These are phyloP conservation scores for Drosophila borealis DNA, from an alignment of 2,888 invertebrate genomes.

Conservation along the genomic window DNA sequence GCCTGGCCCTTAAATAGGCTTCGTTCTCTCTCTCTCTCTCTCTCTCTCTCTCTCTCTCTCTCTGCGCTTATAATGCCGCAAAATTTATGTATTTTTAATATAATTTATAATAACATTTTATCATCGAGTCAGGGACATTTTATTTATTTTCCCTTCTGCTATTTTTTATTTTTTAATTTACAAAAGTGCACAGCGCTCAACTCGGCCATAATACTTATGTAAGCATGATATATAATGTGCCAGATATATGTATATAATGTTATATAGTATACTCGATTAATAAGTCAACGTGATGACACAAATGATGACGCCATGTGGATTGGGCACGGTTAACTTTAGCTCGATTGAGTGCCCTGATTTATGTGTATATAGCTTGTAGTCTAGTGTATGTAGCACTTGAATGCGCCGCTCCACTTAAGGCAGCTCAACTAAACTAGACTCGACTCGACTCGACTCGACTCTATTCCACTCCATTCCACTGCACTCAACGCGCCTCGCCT, in stretches of 20 bases:
- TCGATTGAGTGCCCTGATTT: slow-evolving; percentile 70
- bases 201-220: slow-evolving; percentile 10
- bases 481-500: too few relatives aligned
- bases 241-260: slow-evolving; percentile 2
- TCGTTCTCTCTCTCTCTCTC: too few relatives aligned
- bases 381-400: slow-evolving; percentile 33
- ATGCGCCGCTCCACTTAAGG: slow-evolving; percentile 27
- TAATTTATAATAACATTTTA: slow-evolving; percentile 70
- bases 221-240: slow-evolving; percentile 20
- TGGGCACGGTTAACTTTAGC: slow-evolving; percentile 12
- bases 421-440: slow-evolving; percentile 13
- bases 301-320: slow-evolving; percentile 33
- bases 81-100: slow-evolving; percentile 66
- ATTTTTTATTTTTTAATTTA: slow-evolving; percentile 52
- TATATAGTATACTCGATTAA: slow-evolving; percentile 54
- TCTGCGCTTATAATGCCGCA: slow-evolving; percentile 31
- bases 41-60: too few relatives aligned
- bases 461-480: slow-evolving; percentile 1
- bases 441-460: slow-evolving; percentile 1
- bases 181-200: slow-evolving; percentile 54
- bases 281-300: slow-evolving; percentile 69
- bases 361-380: slow-evolving; percentile 37
- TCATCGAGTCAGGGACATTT: slow-evolving; percentile 46
- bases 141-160: slow-evolving; percentile 36
- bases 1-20: slow-evolving; percentile 18